A percentile compares a stretch with the other conserved stretches of the same genome.
Evolutionary conservation across 2,888 invertebrate species (phyloP).

Genomic region (Buathra laborator): DNA sequence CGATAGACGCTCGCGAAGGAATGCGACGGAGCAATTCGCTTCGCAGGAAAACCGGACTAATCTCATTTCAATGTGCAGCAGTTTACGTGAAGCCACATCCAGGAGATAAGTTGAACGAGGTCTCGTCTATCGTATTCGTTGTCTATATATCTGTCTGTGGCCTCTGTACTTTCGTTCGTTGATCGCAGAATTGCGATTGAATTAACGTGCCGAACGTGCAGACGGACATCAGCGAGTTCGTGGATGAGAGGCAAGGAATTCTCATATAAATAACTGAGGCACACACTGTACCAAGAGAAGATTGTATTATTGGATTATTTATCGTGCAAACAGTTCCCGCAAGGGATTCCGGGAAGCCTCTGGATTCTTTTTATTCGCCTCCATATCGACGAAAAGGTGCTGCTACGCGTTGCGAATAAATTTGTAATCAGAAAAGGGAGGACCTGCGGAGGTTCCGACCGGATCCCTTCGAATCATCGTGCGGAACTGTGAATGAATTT

Average conservation of each 20-base stretch:
- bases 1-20: conserved; percentile 53
- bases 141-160: conserved; percentile 14
- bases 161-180: conserved; percentile 20
- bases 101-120: conserved; percentile 47
- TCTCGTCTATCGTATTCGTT: conserved; percentile 38
- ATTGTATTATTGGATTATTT: conserved; percentile 17
- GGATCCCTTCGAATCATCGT: conserved; percentile 24
- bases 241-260: background rate
- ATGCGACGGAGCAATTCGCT: conserved; percentile 56
- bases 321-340: background rate
- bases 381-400: conserved; percentile 20
- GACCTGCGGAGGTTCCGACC: conserved; percentile 10
- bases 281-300: background rate
- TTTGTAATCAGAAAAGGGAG: conserved; percentile 50
- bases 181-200: conserved; percentile 55
- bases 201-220: conserved; percentile 23
- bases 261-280: conserved; percentile 2
- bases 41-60: conserved; percentile 28
- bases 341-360: background rate
- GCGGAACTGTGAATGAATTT: background rate
- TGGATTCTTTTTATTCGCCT: background rate
- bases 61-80: conserved; percentile 45
- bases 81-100: conserved; percentile 35
- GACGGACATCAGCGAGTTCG: conserved; percentile 23
- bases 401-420: conserved; percentile 50